phyloP scores from a whole-genome alignment of 2,888 invertebrate genomes.

The Caprella mutica region DNA sequence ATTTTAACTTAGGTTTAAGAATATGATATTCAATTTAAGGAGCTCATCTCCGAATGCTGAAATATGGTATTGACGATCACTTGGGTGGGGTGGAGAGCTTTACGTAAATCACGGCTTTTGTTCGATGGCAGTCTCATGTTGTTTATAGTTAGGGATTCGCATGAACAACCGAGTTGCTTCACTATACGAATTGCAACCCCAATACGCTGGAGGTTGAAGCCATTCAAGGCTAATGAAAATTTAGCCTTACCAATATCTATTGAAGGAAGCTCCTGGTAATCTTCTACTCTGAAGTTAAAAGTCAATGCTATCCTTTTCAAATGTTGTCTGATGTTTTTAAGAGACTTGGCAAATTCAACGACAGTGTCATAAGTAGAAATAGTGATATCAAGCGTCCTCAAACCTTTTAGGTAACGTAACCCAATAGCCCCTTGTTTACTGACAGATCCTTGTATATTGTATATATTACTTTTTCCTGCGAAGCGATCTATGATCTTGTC shows the following conservation, averaged over 20 bases:
- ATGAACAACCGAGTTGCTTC: neutral
- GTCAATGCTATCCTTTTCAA: neutral
- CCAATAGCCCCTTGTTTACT: neutral
- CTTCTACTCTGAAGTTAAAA: neutral
- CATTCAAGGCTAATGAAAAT: neutral
- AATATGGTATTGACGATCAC: no score
- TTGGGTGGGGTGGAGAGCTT: no score
- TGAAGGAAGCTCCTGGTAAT: neutral
- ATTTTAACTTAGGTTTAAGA: no score
- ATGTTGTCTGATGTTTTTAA: neutral
- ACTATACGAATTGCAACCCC: neutral
- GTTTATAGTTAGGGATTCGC: neutral
- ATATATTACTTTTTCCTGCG: neutral
- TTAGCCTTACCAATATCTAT: neutral
- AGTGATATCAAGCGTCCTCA: neutral
- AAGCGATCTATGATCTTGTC: neutral
- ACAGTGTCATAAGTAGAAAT: neutral
- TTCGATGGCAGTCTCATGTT: neutral
- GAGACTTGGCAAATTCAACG: neutral
- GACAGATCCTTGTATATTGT: neutral
- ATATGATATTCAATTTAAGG: no score
- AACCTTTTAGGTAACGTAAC: neutral
- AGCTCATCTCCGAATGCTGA: no score
- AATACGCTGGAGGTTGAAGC: neutral
- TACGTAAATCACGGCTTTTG: neutral